Percentiles rank a stretch among this genome's conserved stretches.
Conservation (phyloP, 2,888 invertebrate species). For the Drosophila trichaetosa region DNA sequence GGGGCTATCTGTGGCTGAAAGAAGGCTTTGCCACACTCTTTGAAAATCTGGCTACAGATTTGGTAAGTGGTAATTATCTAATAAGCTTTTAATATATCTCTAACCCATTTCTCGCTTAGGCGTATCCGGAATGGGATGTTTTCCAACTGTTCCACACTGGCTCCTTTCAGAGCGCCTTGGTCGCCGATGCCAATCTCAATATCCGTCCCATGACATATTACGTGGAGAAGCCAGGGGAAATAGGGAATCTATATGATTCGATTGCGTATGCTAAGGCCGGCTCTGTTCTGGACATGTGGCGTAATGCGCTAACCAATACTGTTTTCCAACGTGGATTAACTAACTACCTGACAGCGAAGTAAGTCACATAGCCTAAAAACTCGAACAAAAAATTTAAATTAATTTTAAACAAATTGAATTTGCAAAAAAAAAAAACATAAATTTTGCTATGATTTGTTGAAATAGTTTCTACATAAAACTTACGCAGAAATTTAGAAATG, state of each 20-base stretch:
- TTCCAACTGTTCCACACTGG: conserved; percentile 91
- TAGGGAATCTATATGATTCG: conserved; percentile 92
- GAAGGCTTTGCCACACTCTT: conserved; percentile 87
- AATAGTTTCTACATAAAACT: too few relatives aligned
- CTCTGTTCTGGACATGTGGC: conserved; percentile 86
- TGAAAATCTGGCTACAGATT: conserved; percentile 74
- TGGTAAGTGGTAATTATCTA: conserved; percentile 48
- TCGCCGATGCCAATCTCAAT: conserved; percentile 89
- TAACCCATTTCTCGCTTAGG: conserved; percentile 82
- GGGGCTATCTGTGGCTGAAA: conserved; percentile 90
- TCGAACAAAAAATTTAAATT: not conserved
- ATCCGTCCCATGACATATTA: conserved; percentile 93
- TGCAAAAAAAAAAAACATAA: too few relatives aligned
- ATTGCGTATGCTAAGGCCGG: conserved; percentile 96
- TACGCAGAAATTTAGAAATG: not conserved
- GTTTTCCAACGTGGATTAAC: conserved; percentile 81
- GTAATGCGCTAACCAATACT: conserved; percentile 75
- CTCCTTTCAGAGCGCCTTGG: conserved; percentile 90
- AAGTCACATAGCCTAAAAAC: conserved; percentile 32
- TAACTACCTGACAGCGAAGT: conserved; percentile 80
- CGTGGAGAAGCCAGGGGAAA: conserved; percentile 93
- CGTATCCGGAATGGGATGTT: conserved; percentile 88
- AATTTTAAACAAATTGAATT: not conserved
- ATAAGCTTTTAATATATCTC: not conserved
- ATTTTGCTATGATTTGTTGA: too few relatives aligned